Evolutionary conservation across 2,113 vertebrate species (phyloP).

Genomic region (Pomatostomus ruficeps): DNA sequence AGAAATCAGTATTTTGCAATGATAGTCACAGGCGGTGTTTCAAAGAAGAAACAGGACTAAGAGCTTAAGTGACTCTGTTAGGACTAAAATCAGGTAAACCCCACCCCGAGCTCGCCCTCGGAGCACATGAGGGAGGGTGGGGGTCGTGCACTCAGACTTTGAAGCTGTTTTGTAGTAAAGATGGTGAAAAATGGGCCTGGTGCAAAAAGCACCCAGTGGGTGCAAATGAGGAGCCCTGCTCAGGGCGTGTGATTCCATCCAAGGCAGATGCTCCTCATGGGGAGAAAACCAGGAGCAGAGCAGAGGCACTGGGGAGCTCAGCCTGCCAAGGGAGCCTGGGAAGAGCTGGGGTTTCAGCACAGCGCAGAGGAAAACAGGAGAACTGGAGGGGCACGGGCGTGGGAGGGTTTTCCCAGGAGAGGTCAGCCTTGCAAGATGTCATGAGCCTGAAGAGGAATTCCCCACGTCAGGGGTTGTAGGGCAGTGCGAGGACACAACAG

Average conservation of each 20-base stretch:
- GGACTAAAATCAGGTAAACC: neutral
- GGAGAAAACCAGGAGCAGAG: neutral
- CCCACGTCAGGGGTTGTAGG: rapidly evolving
- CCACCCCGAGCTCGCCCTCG: neutral
- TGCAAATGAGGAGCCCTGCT: neutral
- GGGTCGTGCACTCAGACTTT: neutral
- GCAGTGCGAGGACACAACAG: neutral
- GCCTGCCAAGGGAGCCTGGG: neutral
- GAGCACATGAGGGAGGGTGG: rapidly evolving
- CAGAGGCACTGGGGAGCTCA: neutral
- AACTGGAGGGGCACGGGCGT: neutral
- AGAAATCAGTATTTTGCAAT: neutral
- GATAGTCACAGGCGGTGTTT: neutral
- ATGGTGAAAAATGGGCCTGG: neutral
- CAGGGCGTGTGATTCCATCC: neutral
- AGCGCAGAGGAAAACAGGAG: neutral
- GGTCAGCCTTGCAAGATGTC: neutral
- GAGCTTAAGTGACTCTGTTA: neutral
- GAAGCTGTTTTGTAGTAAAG: neutral
- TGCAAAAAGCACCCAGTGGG: neutral
- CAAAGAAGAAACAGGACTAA: neutral
- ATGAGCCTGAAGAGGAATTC: neutral
- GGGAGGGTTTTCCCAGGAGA: neutral
- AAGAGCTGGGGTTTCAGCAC: neutral
- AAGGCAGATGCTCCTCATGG: neutral